A percentile compares a stretch with the other conserved stretches of the same genome.
phyloP scores from a whole-genome alignment of 2,797 vertebrate species.

The Hozukius guyotensis region DNA sequence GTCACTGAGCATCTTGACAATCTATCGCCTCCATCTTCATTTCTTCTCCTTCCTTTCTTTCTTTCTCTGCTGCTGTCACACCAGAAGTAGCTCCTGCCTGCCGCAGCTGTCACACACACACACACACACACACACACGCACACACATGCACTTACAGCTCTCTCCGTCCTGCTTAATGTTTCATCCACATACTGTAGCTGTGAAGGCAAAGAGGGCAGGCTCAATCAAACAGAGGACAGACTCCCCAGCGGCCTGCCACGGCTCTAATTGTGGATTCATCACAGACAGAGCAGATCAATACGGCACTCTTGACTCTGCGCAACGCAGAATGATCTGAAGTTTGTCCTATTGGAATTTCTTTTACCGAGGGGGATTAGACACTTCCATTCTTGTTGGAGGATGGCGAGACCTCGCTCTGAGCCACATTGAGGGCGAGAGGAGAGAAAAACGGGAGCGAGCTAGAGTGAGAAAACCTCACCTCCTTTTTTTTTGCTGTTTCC shows the following conservation, averaged over 20 bases:
- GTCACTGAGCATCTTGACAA: conserved; percentile 34
- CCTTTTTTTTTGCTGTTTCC: conserved; percentile 36
- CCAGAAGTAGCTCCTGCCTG: conserved; percentile 20
- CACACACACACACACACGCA: background rate
- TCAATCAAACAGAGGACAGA: conserved; percentile 77
- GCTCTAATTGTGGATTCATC: conserved; percentile 83
- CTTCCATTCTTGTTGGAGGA: conserved; percentile 68
- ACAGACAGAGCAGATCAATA: conserved; percentile 82
- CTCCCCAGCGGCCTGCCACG: conserved; percentile 67
- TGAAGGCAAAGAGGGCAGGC: conserved; percentile 66
- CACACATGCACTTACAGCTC: background rate
- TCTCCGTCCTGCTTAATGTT: conserved; percentile 55
- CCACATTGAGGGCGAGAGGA: conserved; percentile 34
- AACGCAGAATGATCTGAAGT: conserved; percentile 73
- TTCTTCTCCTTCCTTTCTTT: conserved; percentile 20
- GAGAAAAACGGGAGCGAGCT: conserved; percentile 4
- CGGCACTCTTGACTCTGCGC: conserved; percentile 66
- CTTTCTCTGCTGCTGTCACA: conserved; percentile 12
- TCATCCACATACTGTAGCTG: conserved; percentile 62
- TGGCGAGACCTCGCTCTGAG: conserved; percentile 40
- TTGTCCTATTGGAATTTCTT: conserved; percentile 81
- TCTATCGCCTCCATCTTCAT: conserved; percentile 31
- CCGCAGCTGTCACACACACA: conserved; percentile 6
- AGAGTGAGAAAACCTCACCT: conserved; percentile 19
- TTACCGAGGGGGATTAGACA: conserved; percentile 70